Evolutionary conservation across 2,113 vertebrate species (phyloP), one percentile per base, ranked within the genome.

Genomic region (Crotalus tigris): DNA sequence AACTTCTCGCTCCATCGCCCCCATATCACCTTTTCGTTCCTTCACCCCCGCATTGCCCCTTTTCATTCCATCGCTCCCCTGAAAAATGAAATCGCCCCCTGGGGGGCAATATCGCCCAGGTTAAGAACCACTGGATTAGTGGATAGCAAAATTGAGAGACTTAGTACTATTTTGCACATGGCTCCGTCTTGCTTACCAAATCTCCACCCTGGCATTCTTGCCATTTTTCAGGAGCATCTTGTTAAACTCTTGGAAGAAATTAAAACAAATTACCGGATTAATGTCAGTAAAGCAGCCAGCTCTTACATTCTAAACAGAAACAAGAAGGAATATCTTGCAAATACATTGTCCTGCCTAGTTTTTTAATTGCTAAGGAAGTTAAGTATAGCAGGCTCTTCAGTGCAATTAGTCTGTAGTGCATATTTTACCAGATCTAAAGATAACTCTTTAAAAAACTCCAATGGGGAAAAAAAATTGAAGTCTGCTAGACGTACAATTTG

Each of bases 401-500:
- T 53, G 89, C 64, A 54, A 55, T 51, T 81, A 87, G n/a, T 29
- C 4, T 57, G 23, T 33, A 75, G 39, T 39, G 91, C 33, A 0
- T n/a, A 91, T 3, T 10, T 29, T 87, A 2, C 0, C 33, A 4
- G 3, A 85, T 13, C 5, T 1, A 44, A 69, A 15, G 61, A 61
- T n/a, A 33, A 49, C 21, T 0, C 58, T 55, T 59, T 94, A 26
- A 89, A 1, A n/a, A 93, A 85, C 17, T 55, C 64, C n/a, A 15
- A 5, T 0, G 58, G 26, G 0, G 0, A n/a, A 58, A 59, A 89
- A 90, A 23, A 75, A 1, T 55, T 39, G 2, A 33, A 12, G 24
- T 13, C 13, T 88, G 0, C n/a, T 0, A 46, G 91, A 24, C 29
- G 23, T 61, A 55, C 19, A 91, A 46, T 51, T 44, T 87, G 92